A percentile compares a stretch with the other conserved stretches of the same genome.
Evolutionary conservation across 2,888 invertebrate species (phyloP).

Genomic region (Crepidodera aurea): DNA sequence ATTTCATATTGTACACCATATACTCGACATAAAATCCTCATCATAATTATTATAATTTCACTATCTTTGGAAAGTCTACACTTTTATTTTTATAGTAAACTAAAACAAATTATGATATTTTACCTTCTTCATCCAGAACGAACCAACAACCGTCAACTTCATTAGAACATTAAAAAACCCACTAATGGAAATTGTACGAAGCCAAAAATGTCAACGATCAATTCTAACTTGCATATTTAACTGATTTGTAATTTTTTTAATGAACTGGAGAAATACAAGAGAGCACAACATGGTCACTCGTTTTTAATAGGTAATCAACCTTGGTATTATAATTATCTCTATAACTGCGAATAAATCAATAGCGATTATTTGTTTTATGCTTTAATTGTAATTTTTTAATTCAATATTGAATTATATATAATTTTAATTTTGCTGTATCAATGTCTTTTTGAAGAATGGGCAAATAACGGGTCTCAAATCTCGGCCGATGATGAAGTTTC

Average conservation of each 20-base stretch:
- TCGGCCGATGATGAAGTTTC: too few species aligned
- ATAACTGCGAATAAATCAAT: slow-evolving; percentile 10
- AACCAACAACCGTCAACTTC: neutral
- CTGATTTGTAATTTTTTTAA: slow-evolving; percentile 3
- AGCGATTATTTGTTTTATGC: neutral
- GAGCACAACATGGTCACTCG: slow-evolving; percentile 3
- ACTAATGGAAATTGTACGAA: neutral
- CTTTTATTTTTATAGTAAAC: too few species aligned
- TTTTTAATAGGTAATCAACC: slow-evolving; percentile 21
- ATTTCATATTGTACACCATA: too few species aligned
- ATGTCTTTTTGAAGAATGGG: too few species aligned
- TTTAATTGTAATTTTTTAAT: neutral
- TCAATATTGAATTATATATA: neutral
- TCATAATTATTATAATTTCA: too few species aligned
- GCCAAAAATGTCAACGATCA: neutral
- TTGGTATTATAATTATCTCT: slow-evolving; percentile 15
- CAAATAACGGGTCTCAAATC: too few species aligned
- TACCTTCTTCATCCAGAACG: slow-evolving; percentile 8
- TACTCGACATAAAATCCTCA: too few species aligned
- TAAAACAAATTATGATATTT: neutral
- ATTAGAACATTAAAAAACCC: neutral
- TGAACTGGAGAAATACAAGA: neutral
- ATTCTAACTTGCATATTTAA: neutral
- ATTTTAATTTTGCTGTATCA: neutral
- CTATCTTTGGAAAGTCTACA: too few species aligned